Evolutionary conservation across 2,113 vertebrate species (phyloP).

Genomic region (Euleptes europaea): DNA sequence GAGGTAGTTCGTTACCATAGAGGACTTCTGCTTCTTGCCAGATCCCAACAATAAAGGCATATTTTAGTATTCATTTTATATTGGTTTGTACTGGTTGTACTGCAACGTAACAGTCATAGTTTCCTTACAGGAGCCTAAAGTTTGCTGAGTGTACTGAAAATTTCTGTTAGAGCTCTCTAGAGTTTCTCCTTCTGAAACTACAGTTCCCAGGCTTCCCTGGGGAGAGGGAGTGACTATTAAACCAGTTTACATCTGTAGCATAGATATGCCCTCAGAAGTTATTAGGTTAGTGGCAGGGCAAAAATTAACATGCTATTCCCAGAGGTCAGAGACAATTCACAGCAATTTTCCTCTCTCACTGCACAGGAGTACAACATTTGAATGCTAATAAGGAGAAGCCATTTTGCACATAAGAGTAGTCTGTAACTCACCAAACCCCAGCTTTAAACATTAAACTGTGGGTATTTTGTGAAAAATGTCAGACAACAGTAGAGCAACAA

Average conservation of each 20-base stretch:
- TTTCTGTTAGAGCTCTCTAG: no score
- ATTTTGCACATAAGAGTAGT: background rate
- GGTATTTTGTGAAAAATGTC: background rate
- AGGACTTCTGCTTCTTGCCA: background rate
- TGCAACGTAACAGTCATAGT: background rate
- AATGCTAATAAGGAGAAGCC: slow-evolving; percentile 1
- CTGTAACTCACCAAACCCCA: background rate
- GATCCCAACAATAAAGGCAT: background rate
- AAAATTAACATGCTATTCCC: background rate
- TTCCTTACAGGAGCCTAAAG: background rate
- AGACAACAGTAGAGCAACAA: background rate
- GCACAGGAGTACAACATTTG: background rate
- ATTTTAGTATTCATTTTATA: background rate
- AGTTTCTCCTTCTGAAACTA: background rate
- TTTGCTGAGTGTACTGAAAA: background rate
- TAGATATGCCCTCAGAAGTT: background rate
- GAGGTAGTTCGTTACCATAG: background rate
- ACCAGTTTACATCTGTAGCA: background rate
- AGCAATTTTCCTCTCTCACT: background rate
- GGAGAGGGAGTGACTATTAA: background rate
- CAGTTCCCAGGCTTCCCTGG: background rate
- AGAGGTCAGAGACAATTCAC: background rate
- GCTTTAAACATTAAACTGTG: background rate
- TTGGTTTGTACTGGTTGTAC: background rate
- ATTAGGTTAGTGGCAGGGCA: slow-evolving; percentile 3